Evolutionary conservation across 2,888 invertebrate genomes (phyloP), one percentile per base, ranked within the genome.

Genomic region (Ophion costatus): DNA sequence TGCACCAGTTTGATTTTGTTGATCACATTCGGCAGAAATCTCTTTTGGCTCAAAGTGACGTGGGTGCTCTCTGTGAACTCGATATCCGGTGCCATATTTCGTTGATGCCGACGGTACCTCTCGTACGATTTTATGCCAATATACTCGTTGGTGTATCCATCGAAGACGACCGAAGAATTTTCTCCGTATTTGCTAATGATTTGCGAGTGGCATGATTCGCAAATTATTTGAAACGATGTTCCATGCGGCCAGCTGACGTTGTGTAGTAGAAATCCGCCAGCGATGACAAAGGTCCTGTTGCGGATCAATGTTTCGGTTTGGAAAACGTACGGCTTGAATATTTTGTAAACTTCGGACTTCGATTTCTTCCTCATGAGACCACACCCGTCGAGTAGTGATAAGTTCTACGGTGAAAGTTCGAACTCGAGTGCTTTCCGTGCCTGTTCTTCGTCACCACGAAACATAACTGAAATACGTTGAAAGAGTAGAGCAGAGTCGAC

Each of bases 401-500:
- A 70, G 6, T 29, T 57, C 29, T 22, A 56, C 9, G 57, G 56
- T 29, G 70, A 70, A 56, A 70, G 56, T 70, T 70, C 70, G 56
- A 70, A 56, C 70, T 56, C 56, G 6, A 70, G 66, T 6, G 86
- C 86, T 33, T 85, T 73, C 14, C 64, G 17, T 38, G 67, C 86
- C 42, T 88, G 71, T 9, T 84, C 84, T 69, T 84, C 84, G 74
- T 90, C 82, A 20, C 71, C 85, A 20, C 82, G 59, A 42, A 88
- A 87, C 24, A 84, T n/a, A 10, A 88, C 82, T 22, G 85, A 87
- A 45, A 91, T 88, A 73, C 88, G 61, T 73, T 89, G 88, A 73
- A 91, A 90, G 10, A 90, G 64, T 24, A 87, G 66, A 1, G 84
- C 45, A 51, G 90, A 85, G 76, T 91, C 87, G n/a, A 90, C 77